Evolutionary conservation across 2,113 vertebrate genomes (phyloP).

Genomic region (Pseudolaguvia tuberculata): DNA sequence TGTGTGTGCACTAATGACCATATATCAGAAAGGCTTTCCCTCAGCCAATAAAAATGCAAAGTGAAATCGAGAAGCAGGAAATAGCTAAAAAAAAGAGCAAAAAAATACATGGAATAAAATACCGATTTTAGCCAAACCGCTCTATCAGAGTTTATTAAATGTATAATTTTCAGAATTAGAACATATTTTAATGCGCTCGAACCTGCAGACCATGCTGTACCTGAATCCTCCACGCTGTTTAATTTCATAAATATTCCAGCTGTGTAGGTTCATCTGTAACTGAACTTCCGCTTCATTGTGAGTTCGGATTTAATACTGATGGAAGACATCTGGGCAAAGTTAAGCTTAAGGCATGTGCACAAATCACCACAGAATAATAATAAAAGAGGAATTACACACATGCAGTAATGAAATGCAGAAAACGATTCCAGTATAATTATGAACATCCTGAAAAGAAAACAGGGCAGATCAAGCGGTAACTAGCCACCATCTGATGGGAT

Average conservation of each 20-base stretch:
- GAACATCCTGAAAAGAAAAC: conserved; percentile 24
- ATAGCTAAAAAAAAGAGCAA: too few relatives aligned
- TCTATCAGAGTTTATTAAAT: not conserved
- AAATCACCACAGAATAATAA: conserved; percentile 47
- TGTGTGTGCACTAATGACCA: too few relatives aligned
- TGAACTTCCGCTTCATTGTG: conserved; percentile 47
- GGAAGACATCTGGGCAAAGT: conserved; percentile 48
- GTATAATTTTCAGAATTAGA: not conserved
- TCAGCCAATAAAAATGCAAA: not conserved
- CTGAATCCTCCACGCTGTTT: conserved; percentile 20
- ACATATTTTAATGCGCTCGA: not conserved
- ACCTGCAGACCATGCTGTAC: conserved; percentile 4
- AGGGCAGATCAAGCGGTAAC: conserved; percentile 6
- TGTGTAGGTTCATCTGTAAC: conserved; percentile 39
- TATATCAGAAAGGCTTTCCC: not conserved
- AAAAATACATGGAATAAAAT: not conserved
- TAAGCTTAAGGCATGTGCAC: conserved; percentile 45
- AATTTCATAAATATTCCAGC: conserved; percentile 35
- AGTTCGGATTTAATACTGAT: conserved; percentile 56
- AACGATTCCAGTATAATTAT: conserved; percentile 29
- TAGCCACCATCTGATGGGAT: conserved; percentile 3
- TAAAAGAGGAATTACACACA: conserved; percentile 39
- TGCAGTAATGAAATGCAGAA: conserved; percentile 43
- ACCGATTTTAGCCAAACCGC: too few relatives aligned
- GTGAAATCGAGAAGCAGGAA: not conserved